Conservation (phyloP, 2,113 vertebrate species). For the Labeo rohita region DNA sequence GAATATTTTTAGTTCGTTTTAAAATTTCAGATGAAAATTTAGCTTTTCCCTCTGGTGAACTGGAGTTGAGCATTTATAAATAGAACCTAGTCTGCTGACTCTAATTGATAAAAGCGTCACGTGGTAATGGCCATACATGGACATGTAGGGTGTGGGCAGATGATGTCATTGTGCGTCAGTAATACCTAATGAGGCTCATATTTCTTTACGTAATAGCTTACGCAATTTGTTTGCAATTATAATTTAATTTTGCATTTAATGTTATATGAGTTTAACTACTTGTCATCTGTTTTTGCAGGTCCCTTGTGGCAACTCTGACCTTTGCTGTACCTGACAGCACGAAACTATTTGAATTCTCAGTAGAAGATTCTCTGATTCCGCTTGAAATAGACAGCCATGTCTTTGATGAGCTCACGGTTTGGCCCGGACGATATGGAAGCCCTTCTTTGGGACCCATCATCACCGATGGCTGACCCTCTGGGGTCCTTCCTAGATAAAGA, state of each 20-base stretch:
- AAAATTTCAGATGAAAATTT: too few species aligned
- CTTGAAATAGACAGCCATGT: constrained; percentile 73
- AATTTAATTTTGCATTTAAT: background rate
- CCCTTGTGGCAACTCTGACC: constrained; percentile 83
- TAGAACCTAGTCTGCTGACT: background rate
- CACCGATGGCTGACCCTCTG: constrained; percentile 89
- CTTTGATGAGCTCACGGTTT: constrained; percentile 90
- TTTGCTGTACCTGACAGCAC: constrained; percentile 89
- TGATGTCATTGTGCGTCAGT: background rate
- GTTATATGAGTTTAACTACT: background rate
- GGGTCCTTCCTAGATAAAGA: constrained; percentile 74
- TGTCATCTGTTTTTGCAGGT: constrained; percentile 71
- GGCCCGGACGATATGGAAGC: constrained; percentile 86
- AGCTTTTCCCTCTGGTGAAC: background rate
- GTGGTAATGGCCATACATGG: constrained; percentile 11
- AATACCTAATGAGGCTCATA: background rate
- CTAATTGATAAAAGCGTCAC: background rate
- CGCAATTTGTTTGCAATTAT: background rate
- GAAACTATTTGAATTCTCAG: constrained; percentile 68
- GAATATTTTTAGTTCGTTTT: background rate
- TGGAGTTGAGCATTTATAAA: background rate
- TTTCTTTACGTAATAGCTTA: background rate
- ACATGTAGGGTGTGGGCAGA: background rate
- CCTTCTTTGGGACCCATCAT: constrained; percentile 87
- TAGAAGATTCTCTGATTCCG: constrained; percentile 57